Evolutionary conservation across 2,888 invertebrate genomes (phyloP), one percentile per base, ranked within the genome.

Genomic region (Calliphora vomitoria): DNA sequence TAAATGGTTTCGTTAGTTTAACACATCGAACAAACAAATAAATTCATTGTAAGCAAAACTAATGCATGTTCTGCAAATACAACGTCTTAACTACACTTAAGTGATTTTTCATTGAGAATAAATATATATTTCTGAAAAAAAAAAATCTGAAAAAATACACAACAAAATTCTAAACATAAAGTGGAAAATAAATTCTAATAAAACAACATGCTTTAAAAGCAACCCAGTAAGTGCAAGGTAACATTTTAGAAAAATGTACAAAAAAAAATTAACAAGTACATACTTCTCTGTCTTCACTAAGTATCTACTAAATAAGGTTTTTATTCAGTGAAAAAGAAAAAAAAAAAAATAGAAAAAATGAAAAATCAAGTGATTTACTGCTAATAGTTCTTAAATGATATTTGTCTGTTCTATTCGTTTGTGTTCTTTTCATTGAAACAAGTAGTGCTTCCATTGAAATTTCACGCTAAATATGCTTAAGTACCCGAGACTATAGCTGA

Each of bases 181-280:
- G 15, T 50, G 10, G 8, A 38, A 44, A 58, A 72, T 13, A 58
- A 41, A 25, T 18, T 10, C 13, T 20, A 47, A n/a, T 18, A 62
- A 41, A n/a, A 4, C 4, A 18, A 25, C 18, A 66, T 4, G 13
- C 11, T 35, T 58, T n/a, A 35, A 44, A 74, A 38, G 80, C 85
- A 85, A 55, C 85, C 80, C 25, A 85, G 68, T 71, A 80, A 85
- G 85, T 85, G 85, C 85, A 85, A 85, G 81, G 85, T 85, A 69
- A 85, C 76, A 74, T 66, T 64, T 20, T 41, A 53, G 38, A 15
- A 13, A 44, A 83, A 62, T 41, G 18, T 44, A 18, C 20, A 62
- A 81, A n/a, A 41, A 35, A 18, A 71, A 13, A 18, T 18, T 53
- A 71, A 50, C 4, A 20, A 50, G 55, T 62, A 41, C 55, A 41